Evolutionary conservation across 2,888 invertebrate genomes (phyloP).

Genomic region (Melanotus villosus): DNA sequence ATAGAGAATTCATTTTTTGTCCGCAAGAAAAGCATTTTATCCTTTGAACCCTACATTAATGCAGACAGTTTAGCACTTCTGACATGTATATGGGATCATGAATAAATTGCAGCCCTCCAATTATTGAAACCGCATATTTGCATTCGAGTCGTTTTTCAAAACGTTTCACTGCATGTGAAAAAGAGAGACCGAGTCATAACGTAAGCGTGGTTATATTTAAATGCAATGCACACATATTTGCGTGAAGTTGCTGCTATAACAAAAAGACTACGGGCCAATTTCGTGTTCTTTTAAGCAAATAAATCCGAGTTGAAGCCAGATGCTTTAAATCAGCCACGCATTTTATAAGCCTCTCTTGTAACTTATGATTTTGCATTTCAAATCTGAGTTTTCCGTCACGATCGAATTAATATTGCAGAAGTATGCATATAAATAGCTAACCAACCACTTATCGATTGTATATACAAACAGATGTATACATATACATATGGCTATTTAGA

Average conservation of each 20-base stretch:
- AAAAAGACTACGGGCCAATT: constrained; percentile 40
- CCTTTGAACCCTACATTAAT: constrained; percentile 41
- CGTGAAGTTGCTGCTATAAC: constrained; percentile 35
- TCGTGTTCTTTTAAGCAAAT: constrained; percentile 40
- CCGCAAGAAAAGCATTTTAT: constrained; percentile 11
- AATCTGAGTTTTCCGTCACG: constrained; percentile 33
- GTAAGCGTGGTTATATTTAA: constrained; percentile 8
- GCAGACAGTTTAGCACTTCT: constrained; percentile 41
- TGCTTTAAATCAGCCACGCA: constrained; percentile 37
- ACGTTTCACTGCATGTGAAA: neutral
- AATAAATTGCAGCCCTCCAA: constrained; percentile 45
- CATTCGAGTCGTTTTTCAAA: constrained; percentile 20
- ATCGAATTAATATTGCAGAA: constrained; percentile 31
- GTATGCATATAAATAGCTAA: constrained; percentile 16
- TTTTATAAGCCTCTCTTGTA: constrained; percentile 28
- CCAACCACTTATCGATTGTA: constrained; percentile 16
- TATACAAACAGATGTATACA: neutral
- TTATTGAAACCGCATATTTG: constrained; percentile 34
- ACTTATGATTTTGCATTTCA: constrained; percentile 32
- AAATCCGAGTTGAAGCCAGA: constrained; percentile 30
- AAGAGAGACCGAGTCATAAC: constrained; percentile 7
- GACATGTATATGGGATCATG: constrained; percentile 49
- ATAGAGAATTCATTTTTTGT: constrained; percentile 21
- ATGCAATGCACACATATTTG: constrained; percentile 34
- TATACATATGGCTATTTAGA: neutral